Evolutionary conservation across 2,113 vertebrate species (phyloP).

Genomic region (Megatriorchis doriae): DNA sequence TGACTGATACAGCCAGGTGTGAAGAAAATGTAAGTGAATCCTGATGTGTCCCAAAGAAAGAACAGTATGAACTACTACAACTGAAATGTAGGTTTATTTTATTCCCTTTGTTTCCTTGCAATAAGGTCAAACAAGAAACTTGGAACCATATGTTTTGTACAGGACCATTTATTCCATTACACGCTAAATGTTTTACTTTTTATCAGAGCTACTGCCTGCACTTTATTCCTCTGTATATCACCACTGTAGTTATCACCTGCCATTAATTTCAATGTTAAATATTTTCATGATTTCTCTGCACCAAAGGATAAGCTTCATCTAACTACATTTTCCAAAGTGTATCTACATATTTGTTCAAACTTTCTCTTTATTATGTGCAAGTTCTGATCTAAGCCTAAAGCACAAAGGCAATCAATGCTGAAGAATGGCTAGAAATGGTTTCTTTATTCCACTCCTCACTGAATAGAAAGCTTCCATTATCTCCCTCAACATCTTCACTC

Average conservation of each 20-base stretch:
- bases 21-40: not conserved
- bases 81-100: not conserved
- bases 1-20: not conserved
- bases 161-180: not conserved
- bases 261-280: not conserved
- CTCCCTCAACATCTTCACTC: conserved; percentile 93
- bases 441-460: conserved; percentile 86
- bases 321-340: conserved; percentile 9
- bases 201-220: not conserved
- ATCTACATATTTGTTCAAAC: conserved; percentile 43
- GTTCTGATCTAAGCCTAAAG: conserved; percentile 73
- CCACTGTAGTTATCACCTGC: not conserved
- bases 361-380: conserved; percentile 66
- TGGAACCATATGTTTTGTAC: accelerated
- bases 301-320: conserved; percentile 30
- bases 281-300: conserved; percentile 1
- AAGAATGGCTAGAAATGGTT: conserved; percentile 89
- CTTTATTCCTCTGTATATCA: not conserved
- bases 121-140: not conserved
- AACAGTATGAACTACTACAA: not conserved
- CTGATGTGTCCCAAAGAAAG: not conserved
- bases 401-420: conserved; percentile 87
- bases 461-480: conserved; percentile 98
- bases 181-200: not conserved
- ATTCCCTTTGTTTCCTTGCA: not conserved